Conservation (phyloP, 2,797 vertebrate species). For the Potorous gilbertii region DNA sequence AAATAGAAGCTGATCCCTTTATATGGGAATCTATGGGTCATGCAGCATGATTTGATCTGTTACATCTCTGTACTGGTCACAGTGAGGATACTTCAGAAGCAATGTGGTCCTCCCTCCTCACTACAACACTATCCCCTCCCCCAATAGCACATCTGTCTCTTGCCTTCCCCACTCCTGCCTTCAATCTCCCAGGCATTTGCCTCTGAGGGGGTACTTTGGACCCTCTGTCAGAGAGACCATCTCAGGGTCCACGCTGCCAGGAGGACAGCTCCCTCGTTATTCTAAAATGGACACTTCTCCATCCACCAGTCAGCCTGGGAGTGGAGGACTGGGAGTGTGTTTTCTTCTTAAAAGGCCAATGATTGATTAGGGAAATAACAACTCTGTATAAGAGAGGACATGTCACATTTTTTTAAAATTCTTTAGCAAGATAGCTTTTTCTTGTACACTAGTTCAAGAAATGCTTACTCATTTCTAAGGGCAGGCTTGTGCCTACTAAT, state of each 20-base stretch:
- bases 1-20: neutral
- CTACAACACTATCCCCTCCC: too few relatives aligned
- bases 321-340: neutral
- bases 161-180: neutral
- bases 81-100: neutral
- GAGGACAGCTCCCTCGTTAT: neutral
- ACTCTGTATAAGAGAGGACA: neutral
- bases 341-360: neutral
- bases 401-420: constrained; percentile 19
- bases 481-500: neutral
- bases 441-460: neutral
- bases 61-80: neutral
- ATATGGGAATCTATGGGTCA: neutral
- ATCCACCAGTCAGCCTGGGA: neutral
- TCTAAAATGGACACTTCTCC: neutral
- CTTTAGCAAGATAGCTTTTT: neutral
- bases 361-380: neutral
- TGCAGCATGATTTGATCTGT: neutral
- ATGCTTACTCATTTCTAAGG: neutral
- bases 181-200: neutral
- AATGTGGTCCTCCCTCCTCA: fast-evolving
- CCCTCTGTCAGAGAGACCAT: neutral
- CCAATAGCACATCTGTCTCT: neutral
- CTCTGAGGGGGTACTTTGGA: neutral
- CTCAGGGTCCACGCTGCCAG: neutral